phyloP scores from a whole-genome alignment of 2,888 invertebrate genomes.

The Hypena proboscidalis region DNA sequence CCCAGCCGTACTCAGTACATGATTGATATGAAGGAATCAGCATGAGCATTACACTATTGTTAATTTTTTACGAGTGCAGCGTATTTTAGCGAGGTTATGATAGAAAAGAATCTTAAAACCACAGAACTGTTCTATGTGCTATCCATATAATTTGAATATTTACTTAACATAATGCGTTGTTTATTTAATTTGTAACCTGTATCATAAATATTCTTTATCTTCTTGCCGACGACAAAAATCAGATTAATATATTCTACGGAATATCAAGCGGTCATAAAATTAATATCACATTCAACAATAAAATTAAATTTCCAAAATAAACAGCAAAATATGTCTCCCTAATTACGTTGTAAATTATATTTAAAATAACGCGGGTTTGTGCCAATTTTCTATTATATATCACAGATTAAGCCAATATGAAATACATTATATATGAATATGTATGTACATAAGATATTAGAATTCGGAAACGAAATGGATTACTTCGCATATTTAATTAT shows the following conservation, averaged over 20 bases:
- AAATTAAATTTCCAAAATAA: constrained; percentile 23
- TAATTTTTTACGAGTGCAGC: constrained; percentile 44
- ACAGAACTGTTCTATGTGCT: constrained; percentile 33
- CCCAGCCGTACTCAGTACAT: constrained; percentile 26
- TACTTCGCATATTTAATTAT: constrained; percentile 43
- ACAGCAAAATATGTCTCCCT: constrained; percentile 24
- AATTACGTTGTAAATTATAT: constrained; percentile 33
- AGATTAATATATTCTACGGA: constrained; percentile 32
- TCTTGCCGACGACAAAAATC: constrained; percentile 38
- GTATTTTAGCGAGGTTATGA: constrained; percentile 36
- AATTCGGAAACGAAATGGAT: constrained; percentile 57
- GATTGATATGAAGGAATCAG: constrained; percentile 47
- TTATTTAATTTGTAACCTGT: constrained; percentile 22
- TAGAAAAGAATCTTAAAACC: constrained; percentile 31
- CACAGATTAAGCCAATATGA: constrained; percentile 81
- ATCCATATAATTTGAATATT: constrained; percentile 37
- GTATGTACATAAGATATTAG: constrained; percentile 41
- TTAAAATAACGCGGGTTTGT: constrained; percentile 50
- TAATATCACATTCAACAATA: constrained; percentile 55
- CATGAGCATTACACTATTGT: constrained; percentile 39
- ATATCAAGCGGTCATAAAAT: constrained; percentile 60
- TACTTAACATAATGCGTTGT: constrained; percentile 47
- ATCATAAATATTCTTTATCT: constrained; percentile 17
- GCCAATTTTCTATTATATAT: constrained; percentile 69
- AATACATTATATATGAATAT: constrained; percentile 47